Evolutionary conservation across 2,888 invertebrate genomes (phyloP).

Genomic region (Conchocele bisecta): DNA sequence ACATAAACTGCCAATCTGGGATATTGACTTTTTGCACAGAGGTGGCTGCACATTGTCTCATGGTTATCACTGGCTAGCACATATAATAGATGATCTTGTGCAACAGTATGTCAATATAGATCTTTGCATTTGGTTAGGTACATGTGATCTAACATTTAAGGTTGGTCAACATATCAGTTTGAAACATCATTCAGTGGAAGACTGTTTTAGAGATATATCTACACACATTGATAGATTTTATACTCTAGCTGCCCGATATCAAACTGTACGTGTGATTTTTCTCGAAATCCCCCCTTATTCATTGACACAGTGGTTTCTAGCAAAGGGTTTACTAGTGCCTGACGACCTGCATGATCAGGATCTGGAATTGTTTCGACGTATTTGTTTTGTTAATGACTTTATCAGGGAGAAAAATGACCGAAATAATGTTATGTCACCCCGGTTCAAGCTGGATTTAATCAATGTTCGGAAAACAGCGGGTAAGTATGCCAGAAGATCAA

Average conservation of each 20-base stretch:
- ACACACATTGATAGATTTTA: not conserved
- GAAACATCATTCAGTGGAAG: not conserved
- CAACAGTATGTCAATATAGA: not conserved
- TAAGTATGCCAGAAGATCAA: not conserved
- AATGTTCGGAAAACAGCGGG: not conserved
- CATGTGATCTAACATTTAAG: not conserved
- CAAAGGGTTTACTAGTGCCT: not conserved
- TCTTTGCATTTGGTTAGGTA: not conserved
- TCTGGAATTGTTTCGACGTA: not conserved
- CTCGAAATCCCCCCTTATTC: not conserved
- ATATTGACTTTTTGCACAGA: not conserved
- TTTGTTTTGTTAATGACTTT: not conserved
- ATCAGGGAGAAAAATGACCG: not conserved
- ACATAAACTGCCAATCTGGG: not conserved
- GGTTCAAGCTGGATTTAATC: not conserved
- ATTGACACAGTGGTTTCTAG: not conserved
- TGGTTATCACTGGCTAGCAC: not conserved
- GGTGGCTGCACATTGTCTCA: not conserved
- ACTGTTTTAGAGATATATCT: not conserved
- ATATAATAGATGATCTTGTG: not conserved
- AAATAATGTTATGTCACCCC: not conserved
- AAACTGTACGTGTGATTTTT: not conserved
- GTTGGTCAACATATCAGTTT: not conserved
- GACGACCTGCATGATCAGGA: not conserved
- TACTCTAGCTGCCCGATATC: not conserved